Evolutionary conservation across 2,888 invertebrate species (phyloP), one percentile per base, ranked within the genome.

Genomic region (Onchidella celtica): DNA sequence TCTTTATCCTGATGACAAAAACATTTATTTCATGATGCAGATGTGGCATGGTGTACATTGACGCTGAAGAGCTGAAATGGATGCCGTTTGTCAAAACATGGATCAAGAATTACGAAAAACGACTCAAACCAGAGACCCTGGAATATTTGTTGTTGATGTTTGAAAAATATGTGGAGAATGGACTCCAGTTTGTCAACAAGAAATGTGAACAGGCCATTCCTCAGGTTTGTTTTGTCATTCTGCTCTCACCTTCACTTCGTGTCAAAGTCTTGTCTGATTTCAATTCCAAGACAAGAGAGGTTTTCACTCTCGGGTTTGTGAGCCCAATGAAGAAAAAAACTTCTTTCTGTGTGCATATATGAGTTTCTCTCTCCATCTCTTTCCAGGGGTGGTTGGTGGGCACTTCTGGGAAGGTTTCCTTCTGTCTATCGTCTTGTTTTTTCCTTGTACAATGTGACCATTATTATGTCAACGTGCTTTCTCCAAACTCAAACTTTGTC

Each of bases 41-140:
- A 83, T 93, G 93, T 93, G 97, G 97, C 72, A 98, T 98, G 97
- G 97, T 98, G 1, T 98, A 97, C 92, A 95, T 97, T 11, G 97
- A 98, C 92, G 95, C 97, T 0, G 95, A 95, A 2, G 97, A 97
- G 89, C 94, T 97, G 70, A 96, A 96, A 73, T 97, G 96, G 95
- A 91, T 96, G 87, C 97, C 97, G 0, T 96, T 95, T 87, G 96
- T 97, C 0, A 95, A 95, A 85, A 96, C 97, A 0, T 98, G 97
- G 97, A 92, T 96, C 1, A 94, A 95, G 0, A 94, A 94, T 0
- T 90, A 86, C 85, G 82, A 83, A 27, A 94, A 94, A 93, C 83
- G 89, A 95, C 1, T 93, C 95, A 61, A 90, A 82, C 87, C 92
- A 27, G 94, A 94, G 17, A 94, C 96, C 84, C 94, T 94, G 2